Base-by-base conservation (phyloP, 2,113 vertebrate genomes). In the Crotalus tigris region DNA sequence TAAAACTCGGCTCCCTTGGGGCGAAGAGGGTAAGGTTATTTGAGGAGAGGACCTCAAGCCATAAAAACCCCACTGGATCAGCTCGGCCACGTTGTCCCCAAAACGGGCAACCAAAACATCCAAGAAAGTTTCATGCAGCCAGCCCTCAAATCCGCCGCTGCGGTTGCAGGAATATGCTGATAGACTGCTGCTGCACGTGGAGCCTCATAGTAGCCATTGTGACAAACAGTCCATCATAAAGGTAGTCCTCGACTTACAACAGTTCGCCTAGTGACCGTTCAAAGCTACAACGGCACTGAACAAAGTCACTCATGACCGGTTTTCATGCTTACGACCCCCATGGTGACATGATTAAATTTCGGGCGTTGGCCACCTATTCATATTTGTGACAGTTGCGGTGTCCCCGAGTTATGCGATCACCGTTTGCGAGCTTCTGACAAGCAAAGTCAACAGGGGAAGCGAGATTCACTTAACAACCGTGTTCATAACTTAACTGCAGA, bases 1-100 rank as follows among this genome's bases (percentile, higher is more conserved):
- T 95, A 89, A 91, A 92, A 90, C 17, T 95, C 69, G 11, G 96
- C 54, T 95, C 95, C 91, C 86, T 90, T 9, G 91, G 58, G 92
- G 92, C 61, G 44, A 1, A 92, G 87, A 24, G 15, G 87, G 96
- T 94, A 95, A 94, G 95, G 33, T 39, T 9, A 17, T 39, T 81
- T 81, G 69, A 81, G 6, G 69, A 81, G 17, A 39, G 29, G 64
- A 33, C 2, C 13, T 75, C 64, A 33, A 33, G 5, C n/a, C n/a
- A 75, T 15, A 15, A 69, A 69, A 69, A 69, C 15, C 29, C 29
- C 29, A 4, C 29, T 5, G 61, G 12, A n/a, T 15, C 29, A 69
- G 29, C 29, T 15, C 4, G 2, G 12, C 29, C 29, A 2, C n/a
- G 64, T n/a, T 69, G 29, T 69, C 29, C 4, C 64, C 64, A 75